Evolutionary conservation across 2,113 vertebrate species (phyloP).

Genomic region (Ifrita kowaldi): DNA sequence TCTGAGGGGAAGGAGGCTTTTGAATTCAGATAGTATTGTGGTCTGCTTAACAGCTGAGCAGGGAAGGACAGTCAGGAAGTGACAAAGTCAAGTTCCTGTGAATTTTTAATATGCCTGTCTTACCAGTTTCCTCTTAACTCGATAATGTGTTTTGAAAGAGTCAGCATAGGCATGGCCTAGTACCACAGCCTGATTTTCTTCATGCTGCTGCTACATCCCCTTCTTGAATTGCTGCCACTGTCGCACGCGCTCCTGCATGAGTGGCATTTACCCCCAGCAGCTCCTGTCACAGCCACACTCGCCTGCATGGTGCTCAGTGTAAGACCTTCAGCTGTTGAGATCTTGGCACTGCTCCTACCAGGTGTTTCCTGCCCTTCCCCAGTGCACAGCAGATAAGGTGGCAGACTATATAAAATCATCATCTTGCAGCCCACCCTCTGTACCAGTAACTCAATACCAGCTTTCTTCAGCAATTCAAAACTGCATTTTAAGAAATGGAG

Average conservation of each 20-base stretch:
- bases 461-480: neutral
- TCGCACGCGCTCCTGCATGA: fast-evolving
- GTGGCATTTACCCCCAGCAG: fast-evolving
- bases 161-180: neutral
- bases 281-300: fast-evolving
- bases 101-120: neutral
- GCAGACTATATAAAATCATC: neutral
- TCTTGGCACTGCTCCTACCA: neutral
- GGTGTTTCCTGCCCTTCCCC: neutral
- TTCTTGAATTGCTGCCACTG: neutral
- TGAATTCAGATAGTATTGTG: neutral
- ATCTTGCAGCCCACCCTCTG: neutral
- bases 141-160: neutral
- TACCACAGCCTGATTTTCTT: neutral
- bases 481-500: neutral
- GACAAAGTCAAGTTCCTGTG: neutral
- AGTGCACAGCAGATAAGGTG: fast-evolving
- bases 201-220: fast-evolving
- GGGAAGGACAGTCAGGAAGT: neutral
- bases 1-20: neutral
- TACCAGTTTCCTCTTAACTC: neutral
- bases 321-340: neutral
- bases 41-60: neutral
- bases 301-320: neutral
- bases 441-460: neutral